A percentile compares a stretch with the other conserved stretches of the same genome.
Conservation (phyloP, 2,797 vertebrate species). For the Onychomys arenicola region DNA sequence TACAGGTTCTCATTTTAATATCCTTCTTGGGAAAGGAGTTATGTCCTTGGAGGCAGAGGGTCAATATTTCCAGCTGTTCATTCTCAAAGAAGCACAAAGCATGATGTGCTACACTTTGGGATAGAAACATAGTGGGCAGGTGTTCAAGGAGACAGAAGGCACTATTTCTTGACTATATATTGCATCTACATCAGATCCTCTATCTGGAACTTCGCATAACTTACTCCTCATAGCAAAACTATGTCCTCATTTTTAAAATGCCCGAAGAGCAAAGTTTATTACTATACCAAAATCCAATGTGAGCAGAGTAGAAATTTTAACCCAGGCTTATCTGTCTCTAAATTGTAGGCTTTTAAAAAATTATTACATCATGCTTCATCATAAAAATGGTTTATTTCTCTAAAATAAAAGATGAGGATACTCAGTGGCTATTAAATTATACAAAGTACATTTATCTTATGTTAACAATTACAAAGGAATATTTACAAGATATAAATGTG, state of each 20-base stretch:
- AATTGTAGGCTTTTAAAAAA: constrained; percentile 13
- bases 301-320: not conserved
- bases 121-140: not conserved
- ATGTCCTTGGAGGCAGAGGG: not conserved
- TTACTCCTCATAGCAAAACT: not conserved
- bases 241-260: not conserved
- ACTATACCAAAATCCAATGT: not conserved
- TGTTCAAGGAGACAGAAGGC: not conserved
- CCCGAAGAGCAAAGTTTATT: not conserved
- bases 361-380: constrained; percentile 22
- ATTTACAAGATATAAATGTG: constrained; percentile 11
- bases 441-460: not conserved
- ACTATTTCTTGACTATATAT: not conserved
- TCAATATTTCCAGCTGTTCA: not conserved
- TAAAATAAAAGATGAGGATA: not conserved
- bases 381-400: not conserved
- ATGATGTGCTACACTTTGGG: not conserved
- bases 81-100: not conserved
- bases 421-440: not conserved
- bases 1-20: not conserved
- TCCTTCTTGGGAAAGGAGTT: not conserved
- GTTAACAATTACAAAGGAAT: constrained; percentile 35
- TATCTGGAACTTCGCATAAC: not conserved
- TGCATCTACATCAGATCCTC: not conserved
- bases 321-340: not conserved